Evolutionary conservation across 2,888 invertebrate genomes (phyloP).

Genomic region (Platerodrilus igneus): DNA sequence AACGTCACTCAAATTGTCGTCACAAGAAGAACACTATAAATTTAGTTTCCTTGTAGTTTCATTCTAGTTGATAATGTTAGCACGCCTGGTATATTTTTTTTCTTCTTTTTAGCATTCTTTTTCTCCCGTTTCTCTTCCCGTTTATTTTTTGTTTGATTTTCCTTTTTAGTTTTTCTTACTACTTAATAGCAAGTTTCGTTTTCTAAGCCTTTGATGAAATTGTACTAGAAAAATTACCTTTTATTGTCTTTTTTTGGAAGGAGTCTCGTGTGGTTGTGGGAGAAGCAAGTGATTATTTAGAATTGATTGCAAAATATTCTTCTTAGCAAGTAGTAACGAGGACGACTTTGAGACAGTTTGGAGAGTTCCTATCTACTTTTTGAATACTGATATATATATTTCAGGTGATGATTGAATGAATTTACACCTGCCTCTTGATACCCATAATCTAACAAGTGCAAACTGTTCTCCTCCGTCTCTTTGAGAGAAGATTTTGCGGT

Average conservation of each 20-base stretch:
- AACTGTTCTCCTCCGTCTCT: no score
- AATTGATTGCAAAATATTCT: no score
- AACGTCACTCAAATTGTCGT: not conserved
- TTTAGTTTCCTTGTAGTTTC: no score
- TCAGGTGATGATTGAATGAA: no score
- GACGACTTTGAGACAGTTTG: no score
- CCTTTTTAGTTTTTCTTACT: slow-evolving; percentile 1
- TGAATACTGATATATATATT: no score
- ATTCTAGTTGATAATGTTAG: not conserved
- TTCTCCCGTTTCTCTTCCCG: not conserved
- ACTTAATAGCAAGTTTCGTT: slow-evolving; percentile 7
- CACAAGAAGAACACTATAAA: no score
- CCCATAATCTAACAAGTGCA: no score
- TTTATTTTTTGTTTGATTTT: slow-evolving; percentile 2
- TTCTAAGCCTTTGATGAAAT: slow-evolving; percentile 8
- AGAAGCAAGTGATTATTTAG: not conserved
- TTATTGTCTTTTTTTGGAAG: slow-evolving; percentile 8
- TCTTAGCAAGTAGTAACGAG: not conserved
- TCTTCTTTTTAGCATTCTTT: slow-evolving; percentile 6
- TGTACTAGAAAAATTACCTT: slow-evolving; percentile 8
- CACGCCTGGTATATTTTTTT: slow-evolving; percentile 3
- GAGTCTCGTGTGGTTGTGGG: slow-evolving; percentile 2
- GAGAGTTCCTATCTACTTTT: no score
- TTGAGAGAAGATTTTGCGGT: no score
- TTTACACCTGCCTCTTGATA: no score